These are phyloP conservation scores for Phylloscopus trochilus DNA, from an alignment of 2,113 vertebrate species.

Conservation along the genomic window DNA sequence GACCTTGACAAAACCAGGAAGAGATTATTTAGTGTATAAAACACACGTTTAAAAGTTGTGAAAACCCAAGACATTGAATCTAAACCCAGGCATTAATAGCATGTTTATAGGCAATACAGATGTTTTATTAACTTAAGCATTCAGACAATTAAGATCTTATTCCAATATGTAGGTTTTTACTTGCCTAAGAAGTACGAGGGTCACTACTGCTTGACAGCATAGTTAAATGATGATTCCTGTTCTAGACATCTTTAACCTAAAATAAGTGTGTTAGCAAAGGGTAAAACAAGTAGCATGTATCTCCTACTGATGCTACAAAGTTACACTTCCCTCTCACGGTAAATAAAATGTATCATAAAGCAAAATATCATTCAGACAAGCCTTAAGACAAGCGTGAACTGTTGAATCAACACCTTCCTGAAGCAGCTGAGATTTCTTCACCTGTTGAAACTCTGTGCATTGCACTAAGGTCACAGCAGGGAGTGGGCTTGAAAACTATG, in stretches of 20 bases:
- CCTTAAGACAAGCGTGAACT: background rate
- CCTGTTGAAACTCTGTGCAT: background rate
- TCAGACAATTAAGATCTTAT: background rate
- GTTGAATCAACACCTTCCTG: background rate
- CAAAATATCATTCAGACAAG: background rate
- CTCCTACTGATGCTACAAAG: background rate
- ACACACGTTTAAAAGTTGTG: background rate
- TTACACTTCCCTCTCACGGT: background rate
- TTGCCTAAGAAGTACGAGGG: background rate
- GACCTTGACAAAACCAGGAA: background rate
- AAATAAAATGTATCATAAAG: constrained; percentile 4
- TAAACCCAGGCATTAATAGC: background rate
- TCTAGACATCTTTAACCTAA: background rate
- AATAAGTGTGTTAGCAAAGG: background rate
- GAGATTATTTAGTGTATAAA: background rate
- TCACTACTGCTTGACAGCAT: background rate
- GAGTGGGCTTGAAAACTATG: background rate
- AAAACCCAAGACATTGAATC: background rate
- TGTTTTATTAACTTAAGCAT: background rate
- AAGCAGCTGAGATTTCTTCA: background rate
- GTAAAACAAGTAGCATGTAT: background rate
- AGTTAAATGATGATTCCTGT: background rate
- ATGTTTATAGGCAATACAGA: background rate
- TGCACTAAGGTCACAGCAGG: background rate
- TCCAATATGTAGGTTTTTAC: background rate